Conservation (phyloP, 2,113 vertebrate species). For the Melozone crissalis region DNA sequence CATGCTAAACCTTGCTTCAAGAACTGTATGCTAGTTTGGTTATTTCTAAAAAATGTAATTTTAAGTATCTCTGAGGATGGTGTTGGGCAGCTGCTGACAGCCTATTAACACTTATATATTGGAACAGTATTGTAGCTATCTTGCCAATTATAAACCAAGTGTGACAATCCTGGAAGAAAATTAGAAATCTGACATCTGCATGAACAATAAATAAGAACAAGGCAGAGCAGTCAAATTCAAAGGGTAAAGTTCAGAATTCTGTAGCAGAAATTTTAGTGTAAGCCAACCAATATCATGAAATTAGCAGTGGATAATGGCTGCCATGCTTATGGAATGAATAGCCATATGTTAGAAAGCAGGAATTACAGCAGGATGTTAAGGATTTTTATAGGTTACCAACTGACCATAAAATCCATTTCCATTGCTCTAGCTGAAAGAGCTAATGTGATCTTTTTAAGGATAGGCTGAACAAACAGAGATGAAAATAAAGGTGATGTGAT, state of each 20-base stretch:
- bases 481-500: background rate
- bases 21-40: background rate
- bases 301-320: background rate
- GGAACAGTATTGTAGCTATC: background rate
- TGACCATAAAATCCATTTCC: background rate
- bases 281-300: accelerated
- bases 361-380: background rate
- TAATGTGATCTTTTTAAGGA: background rate
- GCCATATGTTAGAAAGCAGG: background rate
- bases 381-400: background rate
- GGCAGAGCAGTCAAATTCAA: background rate
- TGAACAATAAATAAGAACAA: background rate
- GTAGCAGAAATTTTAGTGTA: background rate
- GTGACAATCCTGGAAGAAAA: background rate
- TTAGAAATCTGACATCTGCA: background rate
- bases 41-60: background rate
- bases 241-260: background rate
- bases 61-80: background rate
- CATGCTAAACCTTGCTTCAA: background rate
- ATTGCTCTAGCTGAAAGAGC: background rate
- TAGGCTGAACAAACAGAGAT: background rate
- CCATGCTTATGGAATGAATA: background rate
- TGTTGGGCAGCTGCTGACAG: background rate
- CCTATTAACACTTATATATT: background rate
- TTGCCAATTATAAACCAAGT: background rate